Evolutionary conservation across 2,888 invertebrate genomes (phyloP).

Genomic region (Conchocele bisecta): DNA sequence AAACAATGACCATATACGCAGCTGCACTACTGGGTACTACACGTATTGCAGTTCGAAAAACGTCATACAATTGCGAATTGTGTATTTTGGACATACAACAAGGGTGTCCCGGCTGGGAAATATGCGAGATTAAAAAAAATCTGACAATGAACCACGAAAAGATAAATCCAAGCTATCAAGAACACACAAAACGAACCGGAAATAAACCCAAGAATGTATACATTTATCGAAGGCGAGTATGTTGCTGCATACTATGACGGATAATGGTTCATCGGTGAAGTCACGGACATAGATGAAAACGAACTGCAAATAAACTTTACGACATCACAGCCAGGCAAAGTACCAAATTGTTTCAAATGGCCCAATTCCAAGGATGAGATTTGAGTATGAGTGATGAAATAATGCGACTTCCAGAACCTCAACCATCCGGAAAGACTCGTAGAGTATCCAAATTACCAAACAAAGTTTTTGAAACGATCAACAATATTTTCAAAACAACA

Average conservation of each 20-base stretch:
- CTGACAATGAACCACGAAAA: background rate
- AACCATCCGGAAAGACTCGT: too few species aligned
- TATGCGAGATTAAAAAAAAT: background rate
- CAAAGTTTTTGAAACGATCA: too few species aligned
- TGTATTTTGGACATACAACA: background rate
- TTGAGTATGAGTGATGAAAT: too few species aligned
- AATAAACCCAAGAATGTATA: background rate
- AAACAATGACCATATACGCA: slow-evolving; percentile 10
- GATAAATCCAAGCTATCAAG: too few species aligned
- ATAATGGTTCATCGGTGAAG: slow-evolving; percentile 5
- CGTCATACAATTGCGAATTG: slow-evolving; percentile 3
- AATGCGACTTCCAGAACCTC: too few species aligned
- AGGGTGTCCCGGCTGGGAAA: background rate
- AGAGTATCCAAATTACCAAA: too few species aligned
- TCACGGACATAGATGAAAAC: slow-evolving; percentile 10
- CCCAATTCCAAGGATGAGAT: slow-evolving; percentile 2
- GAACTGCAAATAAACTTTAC: slow-evolving; percentile 13
- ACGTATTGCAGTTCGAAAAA: background rate
- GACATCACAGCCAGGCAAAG: background rate
- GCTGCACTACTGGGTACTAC: background rate
- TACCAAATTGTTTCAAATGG: background rate
- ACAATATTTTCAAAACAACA: too few species aligned
- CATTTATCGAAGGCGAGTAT: background rate
- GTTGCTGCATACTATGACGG: slow-evolving; percentile 14
- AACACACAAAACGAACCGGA: too few species aligned